Evolutionary conservation across 2,888 invertebrate species (phyloP).

Genomic region (Allophyes oxyacanthae): DNA sequence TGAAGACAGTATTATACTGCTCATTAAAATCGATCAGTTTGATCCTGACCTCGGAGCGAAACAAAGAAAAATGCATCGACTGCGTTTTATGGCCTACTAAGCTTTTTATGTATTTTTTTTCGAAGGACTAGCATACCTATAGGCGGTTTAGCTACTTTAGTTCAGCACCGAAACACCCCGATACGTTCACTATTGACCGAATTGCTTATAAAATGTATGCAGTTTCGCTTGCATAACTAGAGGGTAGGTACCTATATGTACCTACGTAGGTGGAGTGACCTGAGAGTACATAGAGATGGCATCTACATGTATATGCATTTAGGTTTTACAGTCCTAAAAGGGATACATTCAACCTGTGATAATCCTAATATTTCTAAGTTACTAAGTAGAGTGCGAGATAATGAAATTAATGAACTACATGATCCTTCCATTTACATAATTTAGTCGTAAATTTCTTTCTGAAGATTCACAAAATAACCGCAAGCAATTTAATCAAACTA

Average conservation of each 20-base stretch:
- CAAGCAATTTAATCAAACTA: no score
- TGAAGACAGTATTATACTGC: background rate
- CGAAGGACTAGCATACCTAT: no score
- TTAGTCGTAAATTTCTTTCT: slow-evolving; percentile 3
- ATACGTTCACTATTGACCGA: slow-evolving; percentile 34
- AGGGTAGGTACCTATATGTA: background rate
- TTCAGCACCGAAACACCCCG: slow-evolving; percentile 13
- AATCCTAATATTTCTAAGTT: background rate
- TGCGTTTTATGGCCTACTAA: background rate
- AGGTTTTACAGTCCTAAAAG: no score
- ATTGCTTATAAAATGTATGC: slow-evolving; percentile 17
- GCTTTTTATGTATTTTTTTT: no score
- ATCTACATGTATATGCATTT: background rate
- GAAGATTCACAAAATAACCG: background rate
- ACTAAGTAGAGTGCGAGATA: no score
- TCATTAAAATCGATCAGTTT: slow-evolving; percentile 18
- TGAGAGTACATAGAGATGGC: background rate
- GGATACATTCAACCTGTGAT: background rate
- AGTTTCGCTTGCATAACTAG: slow-evolving; percentile 41
- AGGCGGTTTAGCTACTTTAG: no score
- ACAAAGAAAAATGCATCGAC: slow-evolving; percentile 11
- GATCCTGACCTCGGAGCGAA: slow-evolving; percentile 9
- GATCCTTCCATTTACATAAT: background rate
- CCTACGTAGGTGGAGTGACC: slow-evolving; percentile 4
- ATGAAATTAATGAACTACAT: background rate